Evolutionary conservation across 2,888 invertebrate genomes (phyloP), one percentile per base, ranked within the genome.

Genomic region (Hyposoter didymator): DNA sequence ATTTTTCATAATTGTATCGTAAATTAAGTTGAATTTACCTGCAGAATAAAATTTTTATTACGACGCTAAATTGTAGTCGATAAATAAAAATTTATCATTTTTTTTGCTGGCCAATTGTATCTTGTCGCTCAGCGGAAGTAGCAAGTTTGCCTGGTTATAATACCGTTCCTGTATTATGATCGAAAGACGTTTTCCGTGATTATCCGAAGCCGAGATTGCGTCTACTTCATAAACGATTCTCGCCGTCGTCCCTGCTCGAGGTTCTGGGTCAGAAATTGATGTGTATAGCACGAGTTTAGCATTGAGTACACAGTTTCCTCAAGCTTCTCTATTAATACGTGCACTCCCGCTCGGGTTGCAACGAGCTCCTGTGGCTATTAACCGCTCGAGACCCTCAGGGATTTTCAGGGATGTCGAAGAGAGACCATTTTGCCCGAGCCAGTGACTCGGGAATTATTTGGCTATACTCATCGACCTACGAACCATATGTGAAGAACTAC

Each of bases 301-400:
- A 66, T 73, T 43, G 80, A 74, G 67, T 74, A 81, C 66, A 72
- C 64, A 70, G 64, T 52, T 80, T n/a, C 64, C 47, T 72, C 64
- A 62, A n/a, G 64, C 49, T 64, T 80, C 52, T 66, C 72, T 80
- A 73, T 80, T 80, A 80, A 80, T 80, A 80, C 80, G 52, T 39
- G 73, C 72, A 73, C 73, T 66, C 32, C 28, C 28, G 67, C 69
- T 52, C 28, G 14, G 75, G 43, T 52, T 73, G 70, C 62, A 72
- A 72, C 47, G 73, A 73, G 80, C 72, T 64, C 72, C 72, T 52
- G 64, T 49, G 72, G 80, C 64, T 72, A 72, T 72, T 79, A 72
- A 72, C 35, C 72, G 70, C 79, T 79, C 22, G 62, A 45, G 47
- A 32, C 39, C 64, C 80, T 28, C 39, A 43, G 73, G 72, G 62